Base-by-base conservation (phyloP, 2,888 invertebrate species). In the Ypsolopha scabrella region DNA sequence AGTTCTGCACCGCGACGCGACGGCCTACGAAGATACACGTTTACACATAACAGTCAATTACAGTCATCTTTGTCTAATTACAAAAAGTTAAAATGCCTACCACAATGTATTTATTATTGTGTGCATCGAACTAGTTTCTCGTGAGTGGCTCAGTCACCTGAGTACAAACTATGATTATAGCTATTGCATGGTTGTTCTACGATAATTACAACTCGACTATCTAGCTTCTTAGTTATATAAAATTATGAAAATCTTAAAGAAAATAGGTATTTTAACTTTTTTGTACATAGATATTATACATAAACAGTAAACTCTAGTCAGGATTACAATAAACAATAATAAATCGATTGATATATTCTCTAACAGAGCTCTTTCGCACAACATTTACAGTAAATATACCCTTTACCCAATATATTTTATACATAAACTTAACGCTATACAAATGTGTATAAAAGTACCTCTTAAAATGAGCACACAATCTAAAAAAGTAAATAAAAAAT, bases 381-480 rank as follows among this genome's bases (percentile, higher is more conserved):
- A 51, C 47, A 51, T 47, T 49, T 39, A 51, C 41, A 50, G 36
- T 51, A 47, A 47, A 51, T 51, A 51, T 51, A 51, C 51, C 51
- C 51, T 51, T 46, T 41, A 51, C 39, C 49, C 49, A 49, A 47
- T 51, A 51, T 36, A 47, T 39, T 47, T 39, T 6, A 8, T 34
- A 44, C 7, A 45, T 37, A 45, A 45, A 45, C 45, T 51, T 51
- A 45, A 45, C 47, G 47, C 36, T 47, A 43, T 43, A 43, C 43
- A 43, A 8, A 48, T 38, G 37, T 33, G 7, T 47, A 35, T 47
- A 34, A 7, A 41, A n/a, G 11, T 11, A 6, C 24, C 24, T 24
- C 24, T 24, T 24, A 24, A 24, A 24, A 41, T 11, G 41, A n/a
- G 41, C 41, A 41, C 41, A 41, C 41, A 41, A n/a, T 24, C 24